Evolutionary conservation across 1,140 invertebrate genomes (phyloP), one percentile per base, ranked within the genome.

Genomic region (Drosophila bipectinata): DNA sequence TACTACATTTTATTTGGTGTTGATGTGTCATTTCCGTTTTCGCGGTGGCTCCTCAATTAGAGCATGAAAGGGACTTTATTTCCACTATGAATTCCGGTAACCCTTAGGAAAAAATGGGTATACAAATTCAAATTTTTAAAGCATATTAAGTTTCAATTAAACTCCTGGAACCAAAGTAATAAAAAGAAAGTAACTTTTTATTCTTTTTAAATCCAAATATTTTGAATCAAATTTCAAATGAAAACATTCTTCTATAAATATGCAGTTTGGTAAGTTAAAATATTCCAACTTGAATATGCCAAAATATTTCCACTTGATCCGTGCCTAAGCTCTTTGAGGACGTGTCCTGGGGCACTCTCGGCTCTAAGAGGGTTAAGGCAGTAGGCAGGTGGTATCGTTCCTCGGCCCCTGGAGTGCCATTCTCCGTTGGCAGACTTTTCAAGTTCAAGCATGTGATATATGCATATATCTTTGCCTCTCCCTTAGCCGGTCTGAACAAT

Each of bases 391-490:
- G 59, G 59, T 7, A 0, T 32, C 10, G 21, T 3, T 5, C 26
- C 34, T 47, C 18, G 12, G 14, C 41, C 34, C 59, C 34, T 12
- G 3, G 12, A 24, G 58, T 48, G 41, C 56, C 67, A 21, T 72
- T 73, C 69, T 52, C 69, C 21, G 44, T 2, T 52, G 39, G 52
- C 37, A 44, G 53, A 63, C 49, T 56, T 74, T 74, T 74, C 72
- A 74, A 74, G 72, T 74, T 74, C 71, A 74, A 39, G 47, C 37
- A 2, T 34, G 59, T 74, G 72, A 74, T 32, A 74, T 52, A 53
- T 47, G 72, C 44, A 57, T 21, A 66, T 47, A 24, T 49, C 9
- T 24, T 52, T 51, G 55, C 51, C 67, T 18, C 41, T 44, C n/a
- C 39, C 9, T 14, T 14, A n/a, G 39, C 12, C 39, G 10, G 39